Percentiles rank a stretch among this genome's conserved stretches.
phyloP scores from a whole-genome alignment of 2,888 invertebrate genomes.

The Psylliodes chrysocephalus region DNA sequence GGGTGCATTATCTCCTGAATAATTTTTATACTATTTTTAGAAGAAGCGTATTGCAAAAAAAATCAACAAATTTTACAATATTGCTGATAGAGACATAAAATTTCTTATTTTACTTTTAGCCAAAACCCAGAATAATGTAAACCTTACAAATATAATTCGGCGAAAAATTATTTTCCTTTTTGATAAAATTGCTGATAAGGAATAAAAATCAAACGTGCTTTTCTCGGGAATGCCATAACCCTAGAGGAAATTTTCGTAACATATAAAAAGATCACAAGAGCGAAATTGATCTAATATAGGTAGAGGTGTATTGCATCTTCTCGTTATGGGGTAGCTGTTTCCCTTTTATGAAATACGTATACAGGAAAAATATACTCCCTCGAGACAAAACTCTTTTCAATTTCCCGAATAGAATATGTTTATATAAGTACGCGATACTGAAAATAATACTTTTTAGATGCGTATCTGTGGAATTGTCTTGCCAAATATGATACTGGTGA shows the following conservation, averaged over 20 bases:
- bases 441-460: background rate
- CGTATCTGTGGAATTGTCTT: too few relatives aligned
- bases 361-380: conserved; percentile 10
- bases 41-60: too few relatives aligned
- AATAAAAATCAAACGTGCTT: background rate
- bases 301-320: conserved; percentile 30
- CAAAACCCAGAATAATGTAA: too few relatives aligned
- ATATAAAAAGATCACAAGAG: background rate
- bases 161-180: background rate
- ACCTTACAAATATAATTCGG: too few relatives aligned
- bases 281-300: conserved; percentile 41
- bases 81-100: too few relatives aligned
- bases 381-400: conserved; percentile 2
- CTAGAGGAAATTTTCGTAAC: background rate
- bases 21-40: too few relatives aligned
- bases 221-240: background rate
- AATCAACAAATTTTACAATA: too few relatives aligned
- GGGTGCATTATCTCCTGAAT: too few relatives aligned
- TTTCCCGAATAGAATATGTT: conserved; percentile 4
- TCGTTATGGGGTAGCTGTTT: background rate
- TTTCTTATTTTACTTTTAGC: too few relatives aligned
- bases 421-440: conserved; percentile 2
- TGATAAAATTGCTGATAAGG: background rate
- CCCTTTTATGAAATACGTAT: background rate
- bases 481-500: too few relatives aligned